Base-by-base conservation (phyloP, 1,140 invertebrate genomes). In the Trachelipus rathkii region DNA sequence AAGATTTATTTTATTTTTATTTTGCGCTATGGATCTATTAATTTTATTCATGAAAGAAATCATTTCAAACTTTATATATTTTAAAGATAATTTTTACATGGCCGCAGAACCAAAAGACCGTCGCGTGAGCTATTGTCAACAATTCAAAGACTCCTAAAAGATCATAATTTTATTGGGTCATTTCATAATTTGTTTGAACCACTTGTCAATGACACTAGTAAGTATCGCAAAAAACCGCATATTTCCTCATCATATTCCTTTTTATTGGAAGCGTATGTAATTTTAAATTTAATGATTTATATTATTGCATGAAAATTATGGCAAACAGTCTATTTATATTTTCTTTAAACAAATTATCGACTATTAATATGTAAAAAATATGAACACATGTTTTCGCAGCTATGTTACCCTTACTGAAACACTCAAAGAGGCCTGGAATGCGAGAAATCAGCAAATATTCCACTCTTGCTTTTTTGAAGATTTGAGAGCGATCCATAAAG, bases 31-130 rank as follows among this genome's bases (percentile, higher is more conserved):
- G 1, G 33, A 33, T 33, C 6, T 33, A 6, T 33, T 6, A 33
- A 33, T 33, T 33, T 33, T 33, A 33, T 33, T 33, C 6, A 33
- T 33, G 2, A 33, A 33, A 33, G 33, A 33, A 33, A 33, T 33
- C 33, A 3, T 3, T 33, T 33, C 33, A n/a, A n/a, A n/a, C n/a
- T n/a, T n/a, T 33, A 33, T 33, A 33, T 33, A 33, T 33, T 6
- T 33, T 33, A 3, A 33, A 96, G 91, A 89, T 97, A 0, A 91
- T n/a, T n/a, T 98, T 70, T 98, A 97, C 83, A 89, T 95, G 0
- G 89, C 92, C 0, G 89, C 96, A 70, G 96, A 98, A 86, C 95
- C 95, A 2, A 97, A 97, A 85, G 96, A 98, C n/a, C 83, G 90
- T 92, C 78, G 93, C 93, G 94, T 98, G 0, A 97, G 95, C 0